Base-by-base conservation (phyloP, 1,140 invertebrate species). In the Archivesica marissinica region DNA sequence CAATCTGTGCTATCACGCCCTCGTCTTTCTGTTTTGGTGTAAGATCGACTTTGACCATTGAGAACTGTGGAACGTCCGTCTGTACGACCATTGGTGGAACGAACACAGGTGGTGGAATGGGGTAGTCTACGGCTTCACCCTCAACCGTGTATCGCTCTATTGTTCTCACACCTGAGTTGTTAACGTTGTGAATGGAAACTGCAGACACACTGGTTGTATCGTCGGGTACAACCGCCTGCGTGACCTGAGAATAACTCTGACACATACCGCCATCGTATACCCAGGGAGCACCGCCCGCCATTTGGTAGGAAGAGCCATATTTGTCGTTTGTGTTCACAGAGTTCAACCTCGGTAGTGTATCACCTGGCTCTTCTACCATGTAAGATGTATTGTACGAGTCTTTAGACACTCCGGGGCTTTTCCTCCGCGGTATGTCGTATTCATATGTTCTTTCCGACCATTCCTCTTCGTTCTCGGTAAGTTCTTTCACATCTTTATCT, bases 391-490 rank as follows among this genome's bases (percentile, higher is more conserved):
- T 59, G 35, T 41, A 82, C 20, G 41, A 35, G n/a, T 72, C 68
- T 9, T 20, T 68, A 15, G 6, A 15, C 33, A 30, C 2, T 9
- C 35, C 28, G 4, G 61, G 23, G 25, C 33, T 44, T 59, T 61
- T 35, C 23, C 50, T 72, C 50, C 52, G 44, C n/a, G 79, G 79
- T 1, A 72, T n/a, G 35, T 72, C 79, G 28, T 72, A 82, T 39
- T 82, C 79, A 82, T 82, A 82, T 41, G 81, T 76, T 23, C 81
- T 33, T 30, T 84, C 81, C 3, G 54, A 76, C 74, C 72, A 76
- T 76, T 84, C 81, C 68, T 84, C 81, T 23, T 84, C 81, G 28
- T 84, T 76, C 39, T 84, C 81, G 0, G 38, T 68, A 1, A 84
- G 30, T 39, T 84, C 81, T 25, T 61, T 20, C 0, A 84, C 33